phyloP scores from a whole-genome alignment of 2,888 invertebrate species.

The Leucophenga maculata region DNA sequence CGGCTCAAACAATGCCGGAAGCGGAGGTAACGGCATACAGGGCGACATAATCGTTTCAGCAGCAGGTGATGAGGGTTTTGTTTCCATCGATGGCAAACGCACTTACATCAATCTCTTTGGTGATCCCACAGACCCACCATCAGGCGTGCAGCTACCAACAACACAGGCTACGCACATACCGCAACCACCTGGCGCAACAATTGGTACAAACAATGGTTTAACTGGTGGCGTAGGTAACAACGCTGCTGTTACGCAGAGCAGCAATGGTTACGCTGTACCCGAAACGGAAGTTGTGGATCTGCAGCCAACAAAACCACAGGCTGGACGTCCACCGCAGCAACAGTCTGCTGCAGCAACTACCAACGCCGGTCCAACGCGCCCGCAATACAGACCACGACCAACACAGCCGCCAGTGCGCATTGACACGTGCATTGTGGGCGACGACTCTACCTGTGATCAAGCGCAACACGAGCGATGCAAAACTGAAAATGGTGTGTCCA shows the following conservation, averaged over 20 bases:
- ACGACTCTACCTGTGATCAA: slow-evolving; percentile 90
- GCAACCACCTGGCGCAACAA: slow-evolving; percentile 53
- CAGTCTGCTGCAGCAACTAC: slow-evolving; percentile 52
- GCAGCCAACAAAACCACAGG: slow-evolving; percentile 72
- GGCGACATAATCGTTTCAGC: slow-evolving; percentile 85
- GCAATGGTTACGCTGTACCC: slow-evolving; percentile 77
- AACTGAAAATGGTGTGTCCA: slow-evolving; percentile 88
- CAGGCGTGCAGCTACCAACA: slow-evolving; percentile 68
- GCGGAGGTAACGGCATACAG: slow-evolving; percentile 54
- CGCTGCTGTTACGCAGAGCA: slow-evolving; percentile 69
- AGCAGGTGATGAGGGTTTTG: slow-evolving; percentile 87
- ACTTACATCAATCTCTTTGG: slow-evolving; percentile 90
- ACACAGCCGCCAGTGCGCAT: slow-evolving; percentile 77
- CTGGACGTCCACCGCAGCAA: slow-evolving; percentile 72
- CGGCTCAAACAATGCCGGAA: slow-evolving; percentile 68
- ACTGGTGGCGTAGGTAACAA: slow-evolving; percentile 40
- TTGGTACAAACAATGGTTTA: slow-evolving; percentile 23
- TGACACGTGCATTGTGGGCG: slow-evolving; percentile 94
- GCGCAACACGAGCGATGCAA: slow-evolving; percentile 90
- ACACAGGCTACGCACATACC: slow-evolving; percentile 67
- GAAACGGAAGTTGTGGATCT: slow-evolving; percentile 75
- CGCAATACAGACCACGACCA: slow-evolving; percentile 75
- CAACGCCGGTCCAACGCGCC: slow-evolving; percentile 76
- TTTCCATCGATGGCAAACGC: slow-evolving; percentile 91
- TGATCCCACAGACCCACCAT: slow-evolving; percentile 73